Base-by-base conservation (phyloP, 2,888 invertebrate species). In the Lepidonotus clava region DNA sequence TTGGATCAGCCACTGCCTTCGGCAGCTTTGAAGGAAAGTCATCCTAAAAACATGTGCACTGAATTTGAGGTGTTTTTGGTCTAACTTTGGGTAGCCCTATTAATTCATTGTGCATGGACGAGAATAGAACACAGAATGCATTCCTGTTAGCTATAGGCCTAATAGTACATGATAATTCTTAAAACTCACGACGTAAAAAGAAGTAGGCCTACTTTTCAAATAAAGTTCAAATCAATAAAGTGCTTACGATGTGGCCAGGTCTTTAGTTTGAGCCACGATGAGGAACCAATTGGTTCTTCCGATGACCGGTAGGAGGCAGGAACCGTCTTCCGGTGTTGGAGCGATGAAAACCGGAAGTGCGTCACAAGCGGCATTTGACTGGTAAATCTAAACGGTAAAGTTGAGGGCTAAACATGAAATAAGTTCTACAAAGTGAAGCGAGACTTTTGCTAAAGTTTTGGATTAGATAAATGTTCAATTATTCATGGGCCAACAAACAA, bases 321-420 rank as follows among this genome's bases (percentile, higher is more conserved):
- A 32, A 1, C 32, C 24, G 1, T 80, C 80, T 18, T 80, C 80
- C 34, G 80, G 80, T 41, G 86, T 86, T 18, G 86, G 86, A 18
- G 53, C 18, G 5, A 86, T 38, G 34, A 86, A 83, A 4, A 46
- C 61, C 28, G 86, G 86, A n/a, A 11, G 24, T 34, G 53, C 80
- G 34, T 86, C 46, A 34, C 86, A 86, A 2, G 38, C 28, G 8
- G 61, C 40, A 41, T 41, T 11, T 14, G 80, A 80, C 80, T 80
- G 46, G 34, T 80, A 80, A 28, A 80, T 1, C 80, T 80, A 32
- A 51, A 51, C 11, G 51, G 14, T 11, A 51, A 51, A 51, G 51
- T 14, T 51, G 51, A 21, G 51, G 11, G 14, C 51, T 14, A 51
- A 14, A 51, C 11, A 51, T 51, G 21, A 51, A 11, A 21, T 51